A percentile compares a stretch with the other conserved stretches of the same genome.
Conservation (phyloP, 2,888 invertebrate genomes). For the Epirrita christyi region DNA sequence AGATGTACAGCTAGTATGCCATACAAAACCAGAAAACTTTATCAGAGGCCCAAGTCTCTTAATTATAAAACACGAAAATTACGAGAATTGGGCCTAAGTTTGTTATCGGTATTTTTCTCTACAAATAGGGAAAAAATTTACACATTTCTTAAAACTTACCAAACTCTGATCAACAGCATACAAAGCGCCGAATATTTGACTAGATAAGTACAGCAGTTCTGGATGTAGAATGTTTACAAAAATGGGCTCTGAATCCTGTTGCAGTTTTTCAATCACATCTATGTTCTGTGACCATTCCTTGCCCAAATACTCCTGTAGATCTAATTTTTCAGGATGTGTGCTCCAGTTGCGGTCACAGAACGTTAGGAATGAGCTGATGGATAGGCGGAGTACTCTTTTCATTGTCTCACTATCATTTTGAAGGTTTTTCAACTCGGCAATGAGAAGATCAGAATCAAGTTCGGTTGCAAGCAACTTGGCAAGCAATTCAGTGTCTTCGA, state of each 20-base stretch:
- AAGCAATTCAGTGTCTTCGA: slow-evolving; percentile 54
- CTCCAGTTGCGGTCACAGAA: slow-evolving; percentile 94
- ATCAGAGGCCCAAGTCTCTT: too few species aligned
- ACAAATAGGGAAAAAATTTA: too few species aligned
- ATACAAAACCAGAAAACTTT: not conserved
- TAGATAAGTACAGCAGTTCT: slow-evolving; percentile 73
- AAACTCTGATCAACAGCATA: slow-evolving; percentile 61
- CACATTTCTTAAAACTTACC: slow-evolving; percentile 54
- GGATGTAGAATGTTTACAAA: slow-evolving; percentile 86
- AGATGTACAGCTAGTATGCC: not conserved
- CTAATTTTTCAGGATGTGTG: slow-evolving; percentile 85
- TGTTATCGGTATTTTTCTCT: too few species aligned
- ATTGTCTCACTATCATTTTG: slow-evolving; percentile 44
- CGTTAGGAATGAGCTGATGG: slow-evolving; percentile 87
- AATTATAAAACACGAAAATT: too few species aligned
- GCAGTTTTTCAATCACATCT: slow-evolving; percentile 70
- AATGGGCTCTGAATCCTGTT: slow-evolving; percentile 87
- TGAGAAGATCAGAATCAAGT: slow-evolving; percentile 55
- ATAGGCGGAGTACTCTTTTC: slow-evolving; percentile 81
- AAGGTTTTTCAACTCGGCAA: slow-evolving; percentile 51
- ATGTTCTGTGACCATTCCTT: slow-evolving; percentile 69
- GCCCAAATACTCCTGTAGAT: slow-evolving; percentile 68
- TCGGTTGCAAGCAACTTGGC: slow-evolving; percentile 59
- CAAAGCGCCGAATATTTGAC: slow-evolving; percentile 67
- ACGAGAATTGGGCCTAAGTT: too few species aligned